A percentile compares a stretch with the other conserved stretches of the same genome.
These are phyloP conservation scores for Pristionchus entomophagus DNA, from an alignment of 2,888 invertebrate genomes.

Conservation along the genomic window DNA sequence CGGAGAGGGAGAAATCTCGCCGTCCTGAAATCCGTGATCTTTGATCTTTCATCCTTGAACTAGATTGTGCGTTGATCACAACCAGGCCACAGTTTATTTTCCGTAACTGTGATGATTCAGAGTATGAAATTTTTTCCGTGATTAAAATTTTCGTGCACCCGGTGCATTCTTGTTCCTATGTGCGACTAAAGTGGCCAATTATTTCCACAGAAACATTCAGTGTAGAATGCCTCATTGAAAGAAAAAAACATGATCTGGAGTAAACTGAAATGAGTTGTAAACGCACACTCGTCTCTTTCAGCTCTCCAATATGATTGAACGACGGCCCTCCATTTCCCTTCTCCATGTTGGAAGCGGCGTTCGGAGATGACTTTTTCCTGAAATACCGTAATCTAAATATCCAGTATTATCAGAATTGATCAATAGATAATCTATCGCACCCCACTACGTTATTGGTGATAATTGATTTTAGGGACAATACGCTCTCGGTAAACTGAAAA, in stretches of 20 bases:
- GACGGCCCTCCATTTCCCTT: constrained; percentile 61
- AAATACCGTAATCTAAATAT: not conserved
- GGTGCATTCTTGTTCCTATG: no score
- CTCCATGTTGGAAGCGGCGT: constrained; percentile 54
- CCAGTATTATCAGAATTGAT: not conserved
- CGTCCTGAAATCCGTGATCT: constrained; percentile 52
- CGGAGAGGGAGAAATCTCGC: constrained; percentile 66
- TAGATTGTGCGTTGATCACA: not conserved
- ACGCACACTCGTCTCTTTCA: constrained; percentile 41
- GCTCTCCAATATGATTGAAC: constrained; percentile 47
- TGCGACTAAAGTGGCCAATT: no score
- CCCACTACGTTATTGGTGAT: no score
- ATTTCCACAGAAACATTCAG: no score
- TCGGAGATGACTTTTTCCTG: constrained; percentile 63
- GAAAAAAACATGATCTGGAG: no score
- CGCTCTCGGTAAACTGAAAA: no score
- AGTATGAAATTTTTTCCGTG: no score
- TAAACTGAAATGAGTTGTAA: no score
- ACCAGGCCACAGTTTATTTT: no score
- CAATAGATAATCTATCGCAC: not conserved
- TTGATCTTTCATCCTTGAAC: not conserved
- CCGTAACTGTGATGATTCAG: no score
- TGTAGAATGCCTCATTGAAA: not conserved
- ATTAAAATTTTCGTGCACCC: not conserved
- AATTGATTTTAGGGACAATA: no score